A percentile compares a stretch with the other conserved stretches of the same genome.
These are phyloP conservation scores for Hemichromis elongatus DNA, from an alignment of 2,113 vertebrate species.

Conservation along the genomic window DNA sequence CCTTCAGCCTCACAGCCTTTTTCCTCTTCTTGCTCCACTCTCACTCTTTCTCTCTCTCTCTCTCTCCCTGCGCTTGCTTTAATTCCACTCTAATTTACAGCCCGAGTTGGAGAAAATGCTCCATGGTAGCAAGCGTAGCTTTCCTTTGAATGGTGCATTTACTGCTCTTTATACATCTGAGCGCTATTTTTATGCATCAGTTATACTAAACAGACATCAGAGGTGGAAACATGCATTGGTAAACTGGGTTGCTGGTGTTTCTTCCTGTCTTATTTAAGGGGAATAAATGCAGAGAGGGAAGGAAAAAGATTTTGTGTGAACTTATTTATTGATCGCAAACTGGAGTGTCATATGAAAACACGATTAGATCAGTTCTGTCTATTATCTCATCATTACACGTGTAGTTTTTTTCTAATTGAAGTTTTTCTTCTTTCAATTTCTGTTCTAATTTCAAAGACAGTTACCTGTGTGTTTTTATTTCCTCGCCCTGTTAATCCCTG, in stretches of 20 bases:
- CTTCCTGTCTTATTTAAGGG: background rate
- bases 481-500: background rate
- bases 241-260: background rate
- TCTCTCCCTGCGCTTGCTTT: background rate
- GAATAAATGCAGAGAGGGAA: background rate
- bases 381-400: background rate
- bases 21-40: background rate
- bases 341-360: background rate
- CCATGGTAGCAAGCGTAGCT: background rate
- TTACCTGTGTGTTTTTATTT: rapidly evolving
- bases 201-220: conserved; percentile 10
- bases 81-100: background rate
- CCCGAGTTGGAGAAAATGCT: background rate
- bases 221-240: background rate
- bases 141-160: conserved; percentile 1
- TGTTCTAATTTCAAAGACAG: background rate
- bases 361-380: background rate
- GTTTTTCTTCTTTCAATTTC: rapidly evolving
- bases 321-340: background rate
- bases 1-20: conserved; percentile 2
- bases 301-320: background rate
- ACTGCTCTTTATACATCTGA: conserved; percentile 5
- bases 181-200: background rate
- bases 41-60: background rate
- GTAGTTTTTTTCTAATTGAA: no score